Conservation (phyloP, 1,140 invertebrate genomes). For the Himalopsyche phryganea region DNA sequence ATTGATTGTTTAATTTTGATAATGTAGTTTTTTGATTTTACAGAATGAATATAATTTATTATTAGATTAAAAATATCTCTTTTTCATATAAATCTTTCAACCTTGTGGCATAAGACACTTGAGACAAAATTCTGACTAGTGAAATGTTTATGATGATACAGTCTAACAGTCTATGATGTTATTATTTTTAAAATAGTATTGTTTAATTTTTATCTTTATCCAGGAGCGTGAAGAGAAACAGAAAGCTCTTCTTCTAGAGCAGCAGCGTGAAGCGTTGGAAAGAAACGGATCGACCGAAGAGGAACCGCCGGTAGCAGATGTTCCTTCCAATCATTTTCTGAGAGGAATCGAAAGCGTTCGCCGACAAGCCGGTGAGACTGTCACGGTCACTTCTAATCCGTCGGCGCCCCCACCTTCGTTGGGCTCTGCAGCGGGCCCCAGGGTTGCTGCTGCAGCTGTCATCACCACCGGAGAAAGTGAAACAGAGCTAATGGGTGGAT, state of each 20-base stretch:
- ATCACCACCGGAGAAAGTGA: slow-evolving; percentile 54
- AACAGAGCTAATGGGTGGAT: slow-evolving; percentile 57
- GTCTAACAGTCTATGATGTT: too few relatives aligned
- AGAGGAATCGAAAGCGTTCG: slow-evolving; percentile 48
- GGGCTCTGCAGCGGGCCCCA: slow-evolving; percentile 40
- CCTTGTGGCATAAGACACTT: too few relatives aligned
- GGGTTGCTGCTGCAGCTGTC: slow-evolving; percentile 14
- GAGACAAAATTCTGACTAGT: slow-evolving; percentile 41
- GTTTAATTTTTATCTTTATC: slow-evolving; percentile 15
- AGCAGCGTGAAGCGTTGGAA: slow-evolving; percentile 40
- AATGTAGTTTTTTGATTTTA: too few relatives aligned
- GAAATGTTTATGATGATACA: too few relatives aligned
- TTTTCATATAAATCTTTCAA: too few relatives aligned
- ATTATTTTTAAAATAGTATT: too few relatives aligned
- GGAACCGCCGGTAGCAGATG: slow-evolving; percentile 33
- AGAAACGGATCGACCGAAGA: slow-evolving; percentile 42
- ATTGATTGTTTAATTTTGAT: too few relatives aligned
- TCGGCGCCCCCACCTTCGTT: slow-evolving; percentile 25
- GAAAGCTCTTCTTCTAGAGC: slow-evolving; percentile 47
- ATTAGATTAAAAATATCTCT: not conserved
- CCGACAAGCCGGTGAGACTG: slow-evolving; percentile 41
- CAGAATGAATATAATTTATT: slow-evolving; percentile 3
- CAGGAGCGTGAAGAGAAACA: slow-evolving; percentile 59
- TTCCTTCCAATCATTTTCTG: slow-evolving; percentile 42
- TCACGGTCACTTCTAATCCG: not conserved